Evolutionary conservation across 1,140 invertebrate species (phyloP), one percentile per base, ranked within the genome.

Genomic region (Maniola jurtina): DNA sequence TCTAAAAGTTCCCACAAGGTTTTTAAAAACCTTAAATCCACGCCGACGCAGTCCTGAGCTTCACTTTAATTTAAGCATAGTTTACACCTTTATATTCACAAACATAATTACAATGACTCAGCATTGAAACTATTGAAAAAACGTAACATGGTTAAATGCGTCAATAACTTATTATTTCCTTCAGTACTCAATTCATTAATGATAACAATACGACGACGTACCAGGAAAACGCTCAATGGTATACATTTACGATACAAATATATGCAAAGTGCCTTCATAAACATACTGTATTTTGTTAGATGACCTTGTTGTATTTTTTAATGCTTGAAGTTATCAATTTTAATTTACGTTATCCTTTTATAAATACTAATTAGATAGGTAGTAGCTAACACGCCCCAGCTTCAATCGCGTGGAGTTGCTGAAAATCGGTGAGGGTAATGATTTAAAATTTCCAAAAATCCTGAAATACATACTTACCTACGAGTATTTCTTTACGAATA

Each of bases 181-280:
- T 47, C 13, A 25, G 25, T 47, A 50, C 48, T 14, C 16, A 50
- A 15, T 50, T 50, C 5, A 16, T 50, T 47, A 50, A 6, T 50
- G 48, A 50, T 50, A 50, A 50, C 48, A 50, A 50, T 50, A 50
- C 48, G 10, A 16, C 16, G 48, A 50, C 48, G 48, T 50, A 50
- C 48, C 38, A 38, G 35, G 35, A 57, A 57, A 57, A 57, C 55
- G 38, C 55, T 57, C 35, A 35, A 38, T 40, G 55, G 36, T 40
- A 15, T 7, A 16, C 36, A 40, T 40, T 38, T 14, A 15, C 9
- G 34, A 57, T 14, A 40, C n/a, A 57, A 36, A 40, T 57, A 10
- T 38, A 36, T 57, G 55, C 10, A 50, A 50, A 16, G 14, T 50
- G 15, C 48, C 48, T 6, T 25, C 48, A 50, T 50, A 50, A 50